phyloP scores from a whole-genome alignment of 2,888 invertebrate genomes.

The Pristionchus exspectatus region DNA sequence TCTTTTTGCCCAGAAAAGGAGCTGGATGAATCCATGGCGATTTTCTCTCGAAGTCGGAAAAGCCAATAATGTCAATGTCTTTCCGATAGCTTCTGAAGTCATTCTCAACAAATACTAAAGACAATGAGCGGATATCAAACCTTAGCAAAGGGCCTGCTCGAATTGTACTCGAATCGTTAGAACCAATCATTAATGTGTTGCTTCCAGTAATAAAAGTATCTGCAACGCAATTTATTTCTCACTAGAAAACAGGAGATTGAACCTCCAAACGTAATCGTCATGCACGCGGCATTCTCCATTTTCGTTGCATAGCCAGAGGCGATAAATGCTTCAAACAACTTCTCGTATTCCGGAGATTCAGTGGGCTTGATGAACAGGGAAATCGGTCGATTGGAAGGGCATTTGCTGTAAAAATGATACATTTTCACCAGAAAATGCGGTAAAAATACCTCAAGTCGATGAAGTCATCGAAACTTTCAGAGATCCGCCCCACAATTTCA shows the following conservation, averaged over 20 bases:
- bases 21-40: neutral
- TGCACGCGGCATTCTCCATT: neutral
- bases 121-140: neutral
- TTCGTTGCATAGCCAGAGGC: neutral
- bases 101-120: too few relatives aligned
- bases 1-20: neutral
- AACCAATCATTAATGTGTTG: neutral
- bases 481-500: neutral
- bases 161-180: neutral
- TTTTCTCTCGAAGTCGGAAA: neutral
- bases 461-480: neutral
- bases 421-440: too few relatives aligned
- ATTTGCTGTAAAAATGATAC: neutral
- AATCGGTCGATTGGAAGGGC: neutral
- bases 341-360: neutral
- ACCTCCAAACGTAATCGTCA: neutral
- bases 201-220: neutral
- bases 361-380: neutral
- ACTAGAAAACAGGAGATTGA: neutral
- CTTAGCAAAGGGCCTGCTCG: neutral
- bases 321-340: neutral
- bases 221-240: neutral
- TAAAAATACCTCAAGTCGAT: neutral
- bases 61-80: neutral
- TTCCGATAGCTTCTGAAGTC: neutral